Evolutionary conservation across 1,140 invertebrate species (phyloP).

Genomic region (Diachasma alloeum): DNA sequence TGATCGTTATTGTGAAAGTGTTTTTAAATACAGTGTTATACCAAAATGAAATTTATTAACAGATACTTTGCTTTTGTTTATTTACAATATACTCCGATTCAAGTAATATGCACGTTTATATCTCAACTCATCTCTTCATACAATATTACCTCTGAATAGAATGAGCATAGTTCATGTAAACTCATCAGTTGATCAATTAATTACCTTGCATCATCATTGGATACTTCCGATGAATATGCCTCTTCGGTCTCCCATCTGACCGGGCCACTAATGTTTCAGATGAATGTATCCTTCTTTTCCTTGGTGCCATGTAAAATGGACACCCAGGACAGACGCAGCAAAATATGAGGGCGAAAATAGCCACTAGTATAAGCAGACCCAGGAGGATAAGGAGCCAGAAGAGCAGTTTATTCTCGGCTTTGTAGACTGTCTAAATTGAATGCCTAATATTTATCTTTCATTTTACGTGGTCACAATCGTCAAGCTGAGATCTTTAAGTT

Average conservation of each 20-base stretch:
- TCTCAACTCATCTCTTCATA: too few relatives aligned
- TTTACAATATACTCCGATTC: too few relatives aligned
- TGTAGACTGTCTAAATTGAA: constrained; percentile 72
- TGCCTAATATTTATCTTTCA: constrained; percentile 18
- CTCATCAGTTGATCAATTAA: background rate
- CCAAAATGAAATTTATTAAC: too few relatives aligned
- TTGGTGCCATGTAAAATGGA: constrained; percentile 80
- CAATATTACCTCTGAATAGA: too few relatives aligned
- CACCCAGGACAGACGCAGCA: constrained; percentile 85
- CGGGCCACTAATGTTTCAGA: constrained; percentile 75
- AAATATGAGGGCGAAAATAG: constrained; percentile 75
- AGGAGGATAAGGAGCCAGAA: constrained; percentile 81
- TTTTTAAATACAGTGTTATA: too few relatives aligned
- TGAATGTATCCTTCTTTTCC: constrained; percentile 77
- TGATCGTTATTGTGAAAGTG: too few relatives aligned
- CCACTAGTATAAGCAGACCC: constrained; percentile 74
- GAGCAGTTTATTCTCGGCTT: constrained; percentile 75
- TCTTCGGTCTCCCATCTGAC: constrained; percentile 50
- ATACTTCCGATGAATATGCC: constrained; percentile 51
- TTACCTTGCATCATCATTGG: constrained; percentile 43
- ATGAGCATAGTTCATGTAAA: background rate
- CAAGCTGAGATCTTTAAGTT: background rate
- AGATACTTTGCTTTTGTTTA: too few relatives aligned
- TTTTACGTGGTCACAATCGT: background rate
- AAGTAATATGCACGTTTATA: too few relatives aligned